These are phyloP conservation scores for Drosophila borborema DNA, from an alignment of 2,888 invertebrate genomes.

Conservation along the genomic window DNA sequence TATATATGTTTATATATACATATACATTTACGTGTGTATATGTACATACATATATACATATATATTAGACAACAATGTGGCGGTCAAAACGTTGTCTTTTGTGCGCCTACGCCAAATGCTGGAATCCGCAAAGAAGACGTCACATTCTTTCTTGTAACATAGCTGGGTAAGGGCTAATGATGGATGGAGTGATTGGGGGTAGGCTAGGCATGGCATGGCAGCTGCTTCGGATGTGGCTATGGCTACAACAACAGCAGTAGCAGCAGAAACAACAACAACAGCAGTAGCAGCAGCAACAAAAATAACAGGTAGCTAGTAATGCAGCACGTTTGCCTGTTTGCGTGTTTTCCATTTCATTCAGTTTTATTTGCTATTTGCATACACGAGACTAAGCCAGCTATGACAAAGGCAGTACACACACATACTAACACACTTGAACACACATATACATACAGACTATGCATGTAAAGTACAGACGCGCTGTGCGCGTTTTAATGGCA, in stretches of 20 bases:
- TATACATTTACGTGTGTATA: background rate
- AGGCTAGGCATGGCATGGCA: background rate
- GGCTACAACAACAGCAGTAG: background rate
- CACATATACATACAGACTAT: background rate
- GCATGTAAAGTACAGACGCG: background rate
- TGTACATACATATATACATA: background rate
- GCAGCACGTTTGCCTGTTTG: conserved; percentile 1
- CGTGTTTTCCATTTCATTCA: conserved; percentile 47
- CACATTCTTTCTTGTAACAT: conserved; percentile 25
- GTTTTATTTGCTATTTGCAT: conserved; percentile 19
- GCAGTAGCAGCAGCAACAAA: conserved; percentile 2
- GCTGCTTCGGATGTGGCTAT: conserved; percentile 6
- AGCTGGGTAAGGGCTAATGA: background rate
- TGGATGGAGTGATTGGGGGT: too few relatives aligned
- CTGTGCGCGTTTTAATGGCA: conserved; percentile 15
- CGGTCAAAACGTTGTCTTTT: conserved; percentile 31
- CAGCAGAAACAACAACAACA: conserved; percentile 6
- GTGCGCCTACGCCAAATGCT: conserved; percentile 16
- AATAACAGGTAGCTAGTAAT: conserved; percentile 35
- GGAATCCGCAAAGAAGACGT: conserved; percentile 35
- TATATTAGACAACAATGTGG: background rate
- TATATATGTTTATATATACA: background rate
- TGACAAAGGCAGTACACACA: conserved; percentile 9
- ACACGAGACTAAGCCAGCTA: conserved; percentile 14
- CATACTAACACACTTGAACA: background rate